Evolutionary conservation across 1,140 invertebrate genomes (phyloP).

Genomic region (Doryteuthis pealeii): DNA sequence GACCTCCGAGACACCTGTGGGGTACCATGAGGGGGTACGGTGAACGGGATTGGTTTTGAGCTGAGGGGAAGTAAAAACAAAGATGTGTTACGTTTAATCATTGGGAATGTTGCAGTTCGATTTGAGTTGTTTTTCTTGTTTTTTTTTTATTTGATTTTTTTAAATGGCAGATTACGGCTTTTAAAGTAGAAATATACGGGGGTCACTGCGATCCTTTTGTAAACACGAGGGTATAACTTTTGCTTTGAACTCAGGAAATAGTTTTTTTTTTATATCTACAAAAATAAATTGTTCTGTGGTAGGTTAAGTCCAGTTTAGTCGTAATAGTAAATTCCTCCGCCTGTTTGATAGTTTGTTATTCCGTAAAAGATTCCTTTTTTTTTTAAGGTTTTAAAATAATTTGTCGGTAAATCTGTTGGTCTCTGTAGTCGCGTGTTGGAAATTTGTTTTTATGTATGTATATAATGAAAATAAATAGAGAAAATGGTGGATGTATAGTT

Average conservation of each 20-base stretch:
- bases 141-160: not conserved
- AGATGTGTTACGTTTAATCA: slow-evolving; percentile 25
- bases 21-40: slow-evolving; percentile 38
- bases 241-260: not conserved
- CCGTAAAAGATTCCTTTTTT: too few species aligned
- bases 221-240: not conserved
- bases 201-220: not conserved
- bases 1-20: slow-evolving; percentile 22
- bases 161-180: not conserved
- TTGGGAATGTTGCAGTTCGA: not conserved
- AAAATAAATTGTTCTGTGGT: not conserved
- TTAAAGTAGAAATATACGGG: not conserved
- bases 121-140: not conserved
- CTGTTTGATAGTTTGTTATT: too few species aligned
- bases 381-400: not conserved
- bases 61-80: slow-evolving; percentile 50
- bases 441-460: not conserved
- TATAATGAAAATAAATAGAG: too few species aligned
- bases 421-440: not conserved
- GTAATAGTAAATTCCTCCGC: too few species aligned
- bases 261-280: not conserved
- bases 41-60: slow-evolving; percentile 53
- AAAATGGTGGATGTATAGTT: too few species aligned
- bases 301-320: too few species aligned
- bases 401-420: not conserved